Base-by-base conservation (phyloP, 2,113 vertebrate species). In the Trematomus loennbergii region DNA sequence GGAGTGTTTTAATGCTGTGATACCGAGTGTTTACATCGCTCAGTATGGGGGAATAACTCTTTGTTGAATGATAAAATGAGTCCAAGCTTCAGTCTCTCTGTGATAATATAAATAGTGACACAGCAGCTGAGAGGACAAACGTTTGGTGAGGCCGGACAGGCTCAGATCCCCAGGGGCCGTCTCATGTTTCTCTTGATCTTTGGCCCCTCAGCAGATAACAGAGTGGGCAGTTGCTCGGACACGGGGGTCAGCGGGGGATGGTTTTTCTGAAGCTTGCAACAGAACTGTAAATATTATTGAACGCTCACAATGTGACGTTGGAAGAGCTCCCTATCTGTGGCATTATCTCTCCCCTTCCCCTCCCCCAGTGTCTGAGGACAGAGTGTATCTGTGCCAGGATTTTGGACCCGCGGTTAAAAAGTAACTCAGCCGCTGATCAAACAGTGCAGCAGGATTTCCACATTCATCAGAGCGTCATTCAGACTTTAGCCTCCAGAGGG, bases 381-480 rank as follows among this genome's bases (percentile, higher is more conserved):
- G 49, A 52, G 67, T 69, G 25, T 45, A 5, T 80, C 55, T 57
- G 25, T 48, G 52, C 43, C 68, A 63, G 76, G 68, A 69, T 83
- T 76, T 79, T 87, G 60, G 62, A 81, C 70, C 48, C 16, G 2
- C 5, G n/a, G 91, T 94, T 94, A 94, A 93, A 91, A 49, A 86
- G 74, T 94, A 91, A 93, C 93, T 70, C 18, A 0, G 22, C 48
- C 29, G 20, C 78, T 83, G 72, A 82, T 83, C 73, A 85, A 85
- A 89, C 63, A 52, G 46, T 18, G 65, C 29, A n/a, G 55, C 45
- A 73, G 72, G 66, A 72, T 80, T 76, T 70, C 80, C 83, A 89
- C 88, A 89, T 33, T 75, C 0, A 50, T 40, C 7, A 52, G 48
- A 60, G 52, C 40, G 60, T 78, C 11, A 29, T 71, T 78, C 88